Conservation (phyloP, 2,797 vertebrate species). For the Smutsia temminckii region DNA sequence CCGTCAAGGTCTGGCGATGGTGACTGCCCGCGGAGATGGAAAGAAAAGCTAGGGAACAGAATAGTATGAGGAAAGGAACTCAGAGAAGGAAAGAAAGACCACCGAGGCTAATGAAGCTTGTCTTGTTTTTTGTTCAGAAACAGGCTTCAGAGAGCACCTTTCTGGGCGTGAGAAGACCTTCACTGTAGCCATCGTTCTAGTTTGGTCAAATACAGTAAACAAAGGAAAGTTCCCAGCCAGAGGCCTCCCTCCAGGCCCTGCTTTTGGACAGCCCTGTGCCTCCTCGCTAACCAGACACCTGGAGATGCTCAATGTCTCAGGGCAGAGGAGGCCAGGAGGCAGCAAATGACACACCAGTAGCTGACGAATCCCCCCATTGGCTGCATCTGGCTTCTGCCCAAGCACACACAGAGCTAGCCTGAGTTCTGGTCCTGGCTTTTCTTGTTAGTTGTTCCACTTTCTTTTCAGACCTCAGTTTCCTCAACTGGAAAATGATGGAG, state of each 20-base stretch:
- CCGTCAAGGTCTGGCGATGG: background rate
- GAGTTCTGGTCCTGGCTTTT: background rate
- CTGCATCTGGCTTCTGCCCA: background rate
- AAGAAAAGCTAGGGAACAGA: background rate
- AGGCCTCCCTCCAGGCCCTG: background rate
- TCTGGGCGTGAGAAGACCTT: background rate
- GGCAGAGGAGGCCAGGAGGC: background rate
- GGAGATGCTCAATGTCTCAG: background rate
- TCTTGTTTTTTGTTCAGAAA: slow-evolving; percentile 40
- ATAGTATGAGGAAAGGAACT: background rate
- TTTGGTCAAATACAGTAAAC: background rate
- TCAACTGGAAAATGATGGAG: background rate
- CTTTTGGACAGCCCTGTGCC: background rate
- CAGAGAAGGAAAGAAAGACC: background rate
- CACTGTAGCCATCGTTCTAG: background rate
- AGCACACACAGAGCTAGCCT: background rate
- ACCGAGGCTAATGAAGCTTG: background rate
- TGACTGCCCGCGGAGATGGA: background rate
- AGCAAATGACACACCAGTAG: background rate
- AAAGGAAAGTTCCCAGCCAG: background rate
- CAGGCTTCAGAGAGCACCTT: background rate
- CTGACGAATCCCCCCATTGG: background rate
- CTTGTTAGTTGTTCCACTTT: background rate
- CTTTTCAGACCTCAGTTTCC: background rate
- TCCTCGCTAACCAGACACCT: background rate